phyloP scores from a whole-genome alignment of 2,797 vertebrate species.

The Heterohyrax brucei region DNA sequence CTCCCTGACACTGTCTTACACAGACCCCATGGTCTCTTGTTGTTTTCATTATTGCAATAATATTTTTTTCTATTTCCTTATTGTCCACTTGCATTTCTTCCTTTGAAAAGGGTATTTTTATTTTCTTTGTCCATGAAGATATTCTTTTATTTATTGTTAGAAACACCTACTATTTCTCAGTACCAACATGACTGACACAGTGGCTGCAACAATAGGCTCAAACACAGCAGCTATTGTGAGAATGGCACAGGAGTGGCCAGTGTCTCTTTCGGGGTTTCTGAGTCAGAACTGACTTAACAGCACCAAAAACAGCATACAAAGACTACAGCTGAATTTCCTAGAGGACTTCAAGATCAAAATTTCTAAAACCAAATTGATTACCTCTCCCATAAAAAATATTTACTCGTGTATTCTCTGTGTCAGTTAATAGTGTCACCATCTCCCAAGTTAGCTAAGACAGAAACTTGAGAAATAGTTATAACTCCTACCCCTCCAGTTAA shows the following conservation, averaged over 20 bases:
- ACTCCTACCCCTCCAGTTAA: neutral
- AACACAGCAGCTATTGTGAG: too few relatives aligned
- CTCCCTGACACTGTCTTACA: too few relatives aligned
- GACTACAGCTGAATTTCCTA: conserved; percentile 40
- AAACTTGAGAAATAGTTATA: conserved; percentile 12
- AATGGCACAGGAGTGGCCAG: too few relatives aligned
- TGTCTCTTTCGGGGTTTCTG: too few relatives aligned
- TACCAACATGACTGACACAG: neutral
- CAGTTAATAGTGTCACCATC: neutral
- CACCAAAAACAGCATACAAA: neutral
- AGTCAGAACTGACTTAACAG: too few relatives aligned
- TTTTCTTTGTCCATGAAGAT: conserved; percentile 26
- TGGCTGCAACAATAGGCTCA: too few relatives aligned
- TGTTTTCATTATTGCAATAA: conserved; percentile 28
- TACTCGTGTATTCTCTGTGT: neutral
- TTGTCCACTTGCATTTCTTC: conserved; percentile 39
- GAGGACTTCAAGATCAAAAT: conserved; percentile 40
- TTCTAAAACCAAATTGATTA: conserved; percentile 36
- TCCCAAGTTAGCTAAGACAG: conserved; percentile 40
- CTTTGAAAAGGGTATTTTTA: neutral
- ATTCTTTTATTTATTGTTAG: conserved; percentile 55
- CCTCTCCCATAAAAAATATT: conserved; percentile 13
- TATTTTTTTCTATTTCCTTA: conserved; percentile 33
- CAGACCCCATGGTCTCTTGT: neutral
- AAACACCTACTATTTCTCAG: conserved; percentile 41